These are phyloP conservation scores for Dynastes maya DNA, from an alignment of 2,888 invertebrate genomes.

Conservation along the genomic window DNA sequence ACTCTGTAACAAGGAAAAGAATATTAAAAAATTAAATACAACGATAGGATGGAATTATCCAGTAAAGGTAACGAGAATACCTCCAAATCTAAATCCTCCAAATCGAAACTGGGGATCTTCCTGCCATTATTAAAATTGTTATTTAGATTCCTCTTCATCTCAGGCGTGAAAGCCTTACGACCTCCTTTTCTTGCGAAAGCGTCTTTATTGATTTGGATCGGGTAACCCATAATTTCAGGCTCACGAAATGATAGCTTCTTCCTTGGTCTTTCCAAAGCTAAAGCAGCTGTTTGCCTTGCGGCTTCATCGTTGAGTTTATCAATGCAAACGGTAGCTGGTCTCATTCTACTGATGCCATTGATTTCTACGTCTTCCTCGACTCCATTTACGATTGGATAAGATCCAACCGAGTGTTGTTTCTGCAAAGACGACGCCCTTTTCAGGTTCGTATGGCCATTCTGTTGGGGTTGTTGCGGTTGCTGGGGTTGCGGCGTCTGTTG, in stretches of 20 bases:
- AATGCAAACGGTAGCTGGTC: conserved; percentile 66
- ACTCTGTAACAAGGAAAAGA: conserved; percentile 76
- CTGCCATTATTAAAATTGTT: conserved; percentile 62
- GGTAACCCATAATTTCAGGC: conserved; percentile 76
- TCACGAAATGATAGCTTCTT: conserved; percentile 92
- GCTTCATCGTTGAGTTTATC: conserved; percentile 64
- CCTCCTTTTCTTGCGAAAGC: conserved; percentile 45
- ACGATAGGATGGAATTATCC: background rate
- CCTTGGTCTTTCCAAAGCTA: conserved; percentile 78
- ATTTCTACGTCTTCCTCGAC: conserved; percentile 60
- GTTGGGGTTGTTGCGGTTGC: conserved; percentile 28
- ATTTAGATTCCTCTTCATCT: conserved; percentile 63
- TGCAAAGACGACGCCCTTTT: conserved; percentile 60
- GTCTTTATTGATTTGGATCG: conserved; percentile 52
- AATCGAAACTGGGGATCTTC: conserved; percentile 73
- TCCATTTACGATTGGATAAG: conserved; percentile 66
- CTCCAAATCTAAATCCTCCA: conserved; percentile 76
- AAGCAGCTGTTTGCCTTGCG: conserved; percentile 67
- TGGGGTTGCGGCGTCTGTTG: too few species aligned
- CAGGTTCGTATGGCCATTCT: conserved; percentile 48
- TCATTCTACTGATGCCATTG: conserved; percentile 59
- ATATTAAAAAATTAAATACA: background rate
- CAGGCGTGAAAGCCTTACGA: conserved; percentile 56
- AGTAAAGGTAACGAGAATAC: conserved; percentile 63
- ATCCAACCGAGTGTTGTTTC: conserved; percentile 67